Percentiles rank a stretch among this genome's conserved stretches.
Conservation (phyloP, 2,888 invertebrate genomes). For the Rhodophaea formosa region DNA sequence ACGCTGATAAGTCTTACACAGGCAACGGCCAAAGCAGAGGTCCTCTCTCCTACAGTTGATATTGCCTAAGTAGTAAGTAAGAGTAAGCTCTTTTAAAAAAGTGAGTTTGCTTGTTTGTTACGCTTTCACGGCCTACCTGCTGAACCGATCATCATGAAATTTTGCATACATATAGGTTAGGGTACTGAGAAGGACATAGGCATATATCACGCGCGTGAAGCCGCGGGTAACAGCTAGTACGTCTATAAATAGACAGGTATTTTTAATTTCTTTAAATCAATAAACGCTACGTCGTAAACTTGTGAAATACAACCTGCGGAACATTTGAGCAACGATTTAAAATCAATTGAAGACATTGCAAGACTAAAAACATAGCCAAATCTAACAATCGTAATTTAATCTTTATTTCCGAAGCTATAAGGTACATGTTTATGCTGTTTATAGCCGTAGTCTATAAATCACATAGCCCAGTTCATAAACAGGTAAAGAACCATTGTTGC, state of each 20-base stretch:
- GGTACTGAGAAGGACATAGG: too few relatives aligned
- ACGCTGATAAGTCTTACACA: too few relatives aligned
- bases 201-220: too few relatives aligned
- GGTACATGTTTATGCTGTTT: conserved; percentile 18
- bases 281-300: neutral
- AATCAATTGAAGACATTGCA: conserved; percentile 50
- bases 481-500: conserved; percentile 49
- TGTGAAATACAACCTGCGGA: conserved; percentile 63
- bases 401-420: conserved; percentile 13
- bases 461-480: conserved; percentile 43
- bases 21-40: too few relatives aligned
- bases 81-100: too few relatives aligned
- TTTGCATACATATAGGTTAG: too few relatives aligned
- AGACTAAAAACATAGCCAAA: conserved; percentile 37
- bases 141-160: too few relatives aligned
- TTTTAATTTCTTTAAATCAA: neutral
- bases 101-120: too few relatives aligned
- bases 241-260: neutral
- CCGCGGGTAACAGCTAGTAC: too few relatives aligned
- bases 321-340: conserved; percentile 64
- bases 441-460: conserved; percentile 38
- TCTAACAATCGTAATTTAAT: conserved; percentile 22
- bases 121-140: too few relatives aligned
- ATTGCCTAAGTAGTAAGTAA: too few relatives aligned
- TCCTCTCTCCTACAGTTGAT: too few relatives aligned